Conservation (phyloP, 2,113 vertebrate genomes). For the Nyctereutes procyonoides region DNA sequence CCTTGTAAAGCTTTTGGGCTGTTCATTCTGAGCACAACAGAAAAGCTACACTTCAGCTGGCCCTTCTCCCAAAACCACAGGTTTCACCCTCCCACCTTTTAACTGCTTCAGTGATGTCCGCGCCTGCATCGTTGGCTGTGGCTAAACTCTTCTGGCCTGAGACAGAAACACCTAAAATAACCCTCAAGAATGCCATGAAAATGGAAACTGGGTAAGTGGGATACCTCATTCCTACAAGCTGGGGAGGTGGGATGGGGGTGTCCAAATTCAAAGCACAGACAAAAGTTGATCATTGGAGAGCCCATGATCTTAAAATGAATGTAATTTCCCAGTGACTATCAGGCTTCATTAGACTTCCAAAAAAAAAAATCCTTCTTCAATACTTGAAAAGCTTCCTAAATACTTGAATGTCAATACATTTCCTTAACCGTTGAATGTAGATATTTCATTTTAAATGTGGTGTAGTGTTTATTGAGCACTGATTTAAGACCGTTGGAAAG, state of each 20-base stretch:
- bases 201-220: slow-evolving; percentile 87
- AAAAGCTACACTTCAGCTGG: background rate
- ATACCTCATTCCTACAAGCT: background rate
- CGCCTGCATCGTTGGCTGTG: slow-evolving; percentile 91
- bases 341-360: background rate
- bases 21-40: background rate
- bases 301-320: background rate
- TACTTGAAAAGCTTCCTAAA: background rate
- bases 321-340: slow-evolving; percentile 15
- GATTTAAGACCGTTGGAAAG: background rate
- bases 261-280: background rate
- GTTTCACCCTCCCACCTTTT: slow-evolving; percentile 91
- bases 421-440: background rate
- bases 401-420: background rate
- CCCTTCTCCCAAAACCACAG: slow-evolving; percentile 82
- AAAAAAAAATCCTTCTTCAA: background rate
- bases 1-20: background rate
- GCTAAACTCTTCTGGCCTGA: slow-evolving; percentile 95
- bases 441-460: background rate
- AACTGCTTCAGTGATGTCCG: slow-evolving; percentile 93
- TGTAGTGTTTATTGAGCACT: background rate
- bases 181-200: slow-evolving; percentile 79
- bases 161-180: slow-evolving; percentile 86
- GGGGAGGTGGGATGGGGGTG: fast-evolving
- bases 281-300: background rate